Base-by-base conservation (phyloP, 2,113 vertebrate genomes). In the Rhinoderma darwinii region DNA sequence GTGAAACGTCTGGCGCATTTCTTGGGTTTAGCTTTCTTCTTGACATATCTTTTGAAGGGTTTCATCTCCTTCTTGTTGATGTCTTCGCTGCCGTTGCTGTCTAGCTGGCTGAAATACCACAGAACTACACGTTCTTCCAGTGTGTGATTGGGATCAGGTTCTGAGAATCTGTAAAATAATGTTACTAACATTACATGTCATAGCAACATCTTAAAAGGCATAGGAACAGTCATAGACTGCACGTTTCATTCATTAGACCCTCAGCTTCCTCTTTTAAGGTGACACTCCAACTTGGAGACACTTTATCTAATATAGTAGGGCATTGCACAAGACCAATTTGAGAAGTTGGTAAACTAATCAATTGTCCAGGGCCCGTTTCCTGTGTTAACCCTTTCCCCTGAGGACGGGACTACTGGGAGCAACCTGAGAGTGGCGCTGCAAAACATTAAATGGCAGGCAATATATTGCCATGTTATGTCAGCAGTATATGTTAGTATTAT, bases 1-100 rank as follows among this genome's bases (percentile, higher is more conserved):
- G 94, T 95, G 93, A 99, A 99, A 84, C 96, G 97, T 86, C 98
- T 96, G 72, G 96, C 96, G 5, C 98, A 99, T 92, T 98, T 97
- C 95, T 98, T 99, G 89, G 98, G 98, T 89, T 97, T 99, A 90
- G 98, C 97, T 95, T 99, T 99, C 94, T 98, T 99, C 95, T 98
- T 99, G 83, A 99, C 95, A 0, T 98, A 99, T 85, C 96, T 96
- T 91, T 99, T 99, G 90, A 99, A 98, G 20, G 97, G 98, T 89
- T 99, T 99, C 88, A 98, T 94, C 89, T 99, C 98, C 83, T 97
- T 95, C 91, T 99, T 99, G 94, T 96, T 98, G 88, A 99, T 97
- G 91, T 99, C 97, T 0, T 91, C 95, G 92, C 96, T 99, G 92
- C 96, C 93, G 82, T 99, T 99, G 94, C 94, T 97, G 86, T 99